Percentiles rank a stretch among this genome's conserved stretches.
phyloP scores from a whole-genome alignment of 2,113 vertebrate genomes.

The Rhinolophus sinicus region DNA sequence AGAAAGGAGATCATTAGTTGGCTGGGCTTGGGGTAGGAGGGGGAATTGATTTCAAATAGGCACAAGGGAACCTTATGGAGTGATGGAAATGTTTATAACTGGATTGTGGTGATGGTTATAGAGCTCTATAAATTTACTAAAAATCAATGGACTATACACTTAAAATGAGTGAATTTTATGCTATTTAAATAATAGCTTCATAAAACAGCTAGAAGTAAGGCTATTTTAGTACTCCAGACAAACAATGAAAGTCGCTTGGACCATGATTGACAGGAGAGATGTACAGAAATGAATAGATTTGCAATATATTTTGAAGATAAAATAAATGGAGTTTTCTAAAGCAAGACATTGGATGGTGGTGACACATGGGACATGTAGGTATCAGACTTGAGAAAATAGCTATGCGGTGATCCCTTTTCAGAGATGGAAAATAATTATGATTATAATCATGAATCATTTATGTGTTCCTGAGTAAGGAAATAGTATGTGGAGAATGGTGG shows the following conservation, averaged over 20 bases:
- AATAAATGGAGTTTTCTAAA: background rate
- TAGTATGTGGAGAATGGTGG: background rate
- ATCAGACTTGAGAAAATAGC: background rate
- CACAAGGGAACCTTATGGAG: background rate
- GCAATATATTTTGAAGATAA: background rate
- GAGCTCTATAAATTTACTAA: background rate
- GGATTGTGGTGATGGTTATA: background rate
- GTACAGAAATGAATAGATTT: background rate
- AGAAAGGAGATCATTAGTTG: background rate
- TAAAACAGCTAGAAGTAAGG: background rate
- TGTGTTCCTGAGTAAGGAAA: background rate
- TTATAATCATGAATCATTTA: background rate
- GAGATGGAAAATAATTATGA: background rate
- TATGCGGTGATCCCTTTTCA: background rate
- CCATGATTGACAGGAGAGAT: background rate
- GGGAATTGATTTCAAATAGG: background rate
- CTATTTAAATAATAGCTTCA: slow-evolving; percentile 5
- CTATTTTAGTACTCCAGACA: background rate
- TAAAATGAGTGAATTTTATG: background rate
- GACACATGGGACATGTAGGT: background rate
- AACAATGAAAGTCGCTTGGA: background rate
- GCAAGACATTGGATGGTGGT: background rate
- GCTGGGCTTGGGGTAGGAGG: background rate
- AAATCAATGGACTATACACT: background rate
- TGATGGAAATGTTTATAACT: background rate